phyloP scores from a whole-genome alignment of 2,797 vertebrate species.

The Argya squamiceps region DNA sequence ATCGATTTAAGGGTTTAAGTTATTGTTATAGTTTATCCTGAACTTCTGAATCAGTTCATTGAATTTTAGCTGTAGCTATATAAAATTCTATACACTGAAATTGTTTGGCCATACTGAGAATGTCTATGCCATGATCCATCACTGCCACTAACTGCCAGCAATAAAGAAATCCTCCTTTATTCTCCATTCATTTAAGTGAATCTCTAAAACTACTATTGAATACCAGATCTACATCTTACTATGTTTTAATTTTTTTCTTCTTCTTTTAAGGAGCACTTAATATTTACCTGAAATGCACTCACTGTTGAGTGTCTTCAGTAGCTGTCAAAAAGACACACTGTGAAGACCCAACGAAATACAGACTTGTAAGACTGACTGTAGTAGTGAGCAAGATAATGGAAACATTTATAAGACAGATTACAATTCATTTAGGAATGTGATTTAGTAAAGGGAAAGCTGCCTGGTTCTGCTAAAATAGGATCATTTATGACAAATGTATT shows the following conservation, averaged over 20 bases:
- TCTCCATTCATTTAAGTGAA: conserved; percentile 57
- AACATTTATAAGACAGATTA: conserved; percentile 32
- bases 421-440: conserved; percentile 37
- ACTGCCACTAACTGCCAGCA: conserved; percentile 71
- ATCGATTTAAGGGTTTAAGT: conserved; percentile 75
- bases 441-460: conserved; percentile 25
- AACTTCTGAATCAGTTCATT: conserved; percentile 79
- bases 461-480: conserved; percentile 40
- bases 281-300: conserved; percentile 29
- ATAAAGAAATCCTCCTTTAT: conserved; percentile 55
- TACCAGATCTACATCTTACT: not conserved
- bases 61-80: conserved; percentile 78
- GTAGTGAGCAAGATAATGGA: conserved; percentile 9
- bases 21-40: conserved; percentile 78
- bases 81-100: conserved; percentile 73
- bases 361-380: conserved; percentile 6
- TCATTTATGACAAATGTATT: conserved; percentile 39
- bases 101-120: conserved; percentile 71
- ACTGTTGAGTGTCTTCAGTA: not conserved
- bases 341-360: not conserved
- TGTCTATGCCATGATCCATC: conserved; percentile 69
- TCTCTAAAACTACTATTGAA: conserved; percentile 67
- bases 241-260: conserved; percentile 58
- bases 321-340: not conserved
- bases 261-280: conserved; percentile 27